Percentiles rank a stretch among this genome's conserved stretches.
phyloP scores from a whole-genome alignment of 2,888 invertebrate genomes.

The Tetanocera ferruginea region DNA sequence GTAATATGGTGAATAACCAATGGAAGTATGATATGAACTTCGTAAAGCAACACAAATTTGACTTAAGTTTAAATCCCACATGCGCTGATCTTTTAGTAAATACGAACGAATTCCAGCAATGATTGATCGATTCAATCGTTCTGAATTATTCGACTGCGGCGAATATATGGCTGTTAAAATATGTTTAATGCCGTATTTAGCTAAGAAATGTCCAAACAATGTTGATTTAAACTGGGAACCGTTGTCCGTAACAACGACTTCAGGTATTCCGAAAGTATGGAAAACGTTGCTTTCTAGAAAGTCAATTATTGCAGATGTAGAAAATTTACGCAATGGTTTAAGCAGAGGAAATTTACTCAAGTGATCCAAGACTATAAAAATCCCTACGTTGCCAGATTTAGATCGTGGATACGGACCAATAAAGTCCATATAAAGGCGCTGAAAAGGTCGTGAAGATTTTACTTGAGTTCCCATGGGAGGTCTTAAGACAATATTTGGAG shows the following conservation, averaged over 20 bases:
- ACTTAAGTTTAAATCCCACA: conserved; percentile 9
- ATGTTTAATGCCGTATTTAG: conserved; percentile 2
- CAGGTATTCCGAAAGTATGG: conserved; percentile 7
- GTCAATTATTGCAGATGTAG: background rate
- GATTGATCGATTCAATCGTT: conserved; percentile 11
- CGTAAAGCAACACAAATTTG: conserved; percentile 11
- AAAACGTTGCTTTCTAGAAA: conserved; percentile 12
- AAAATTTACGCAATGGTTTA: conserved; percentile 28
- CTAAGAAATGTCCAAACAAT: background rate
- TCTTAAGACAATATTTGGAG: conserved; percentile 23
- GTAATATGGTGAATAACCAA: conserved; percentile 12
- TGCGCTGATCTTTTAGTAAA: background rate
- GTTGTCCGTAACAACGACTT: conserved; percentile 7
- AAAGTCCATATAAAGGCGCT: conserved; percentile 39
- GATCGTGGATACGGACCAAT: conserved; percentile 42
- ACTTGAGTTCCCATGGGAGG: conserved; percentile 41
- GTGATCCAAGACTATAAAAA: conserved; percentile 44
- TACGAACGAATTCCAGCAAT: conserved; percentile 21
- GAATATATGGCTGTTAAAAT: conserved; percentile 10
- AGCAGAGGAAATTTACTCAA: conserved; percentile 40
- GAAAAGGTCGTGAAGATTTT: conserved; percentile 39
- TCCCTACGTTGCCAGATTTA: conserved; percentile 22
- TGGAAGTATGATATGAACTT: background rate
- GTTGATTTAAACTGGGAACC: conserved; percentile 13
- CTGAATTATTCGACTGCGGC: conserved; percentile 8